phyloP scores from a whole-genome alignment of 2,888 invertebrate species.

The Chromoteleia sp. region DNA sequence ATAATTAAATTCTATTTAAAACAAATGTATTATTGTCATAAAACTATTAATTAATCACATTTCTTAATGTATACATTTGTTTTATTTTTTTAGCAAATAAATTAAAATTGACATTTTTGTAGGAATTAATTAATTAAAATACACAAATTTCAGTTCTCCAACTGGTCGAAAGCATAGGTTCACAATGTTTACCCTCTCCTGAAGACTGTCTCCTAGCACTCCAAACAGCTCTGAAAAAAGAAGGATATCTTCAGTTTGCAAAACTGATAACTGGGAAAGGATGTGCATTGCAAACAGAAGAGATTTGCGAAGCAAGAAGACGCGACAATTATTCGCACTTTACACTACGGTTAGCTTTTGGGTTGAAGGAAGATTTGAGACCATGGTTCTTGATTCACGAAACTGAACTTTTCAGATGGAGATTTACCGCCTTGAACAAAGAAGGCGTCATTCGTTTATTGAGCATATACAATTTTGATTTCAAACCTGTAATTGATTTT shows the following conservation, averaged over 20 bases:
- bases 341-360: constrained; percentile 95
- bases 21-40: no score
- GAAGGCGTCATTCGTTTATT: constrained; percentile 89
- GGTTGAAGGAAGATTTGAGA: constrained; percentile 93
- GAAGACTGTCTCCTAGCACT: constrained; percentile 90
- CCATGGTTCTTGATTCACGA: constrained; percentile 96
- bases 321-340: constrained; percentile 97
- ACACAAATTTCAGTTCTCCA: constrained; percentile 87
- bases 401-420: constrained; percentile 94
- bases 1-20: background rate
- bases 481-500: constrained; percentile 42
- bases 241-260: constrained; percentile 88
- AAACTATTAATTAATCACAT: no score
- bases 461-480: constrained; percentile 87
- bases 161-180: constrained; percentile 90
- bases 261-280: constrained; percentile 87
- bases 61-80: background rate
- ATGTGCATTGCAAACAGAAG: constrained; percentile 86
- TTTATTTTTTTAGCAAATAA: background rate
- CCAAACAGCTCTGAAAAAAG: constrained; percentile 88
- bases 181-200: constrained; percentile 85
- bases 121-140: background rate
- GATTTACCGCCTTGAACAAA: constrained; percentile 88
- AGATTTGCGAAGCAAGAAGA: constrained; percentile 88
- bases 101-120: no score